Evolutionary conservation across 2,113 vertebrate species (phyloP).

Genomic region (Boleophthalmus pectinirostris): DNA sequence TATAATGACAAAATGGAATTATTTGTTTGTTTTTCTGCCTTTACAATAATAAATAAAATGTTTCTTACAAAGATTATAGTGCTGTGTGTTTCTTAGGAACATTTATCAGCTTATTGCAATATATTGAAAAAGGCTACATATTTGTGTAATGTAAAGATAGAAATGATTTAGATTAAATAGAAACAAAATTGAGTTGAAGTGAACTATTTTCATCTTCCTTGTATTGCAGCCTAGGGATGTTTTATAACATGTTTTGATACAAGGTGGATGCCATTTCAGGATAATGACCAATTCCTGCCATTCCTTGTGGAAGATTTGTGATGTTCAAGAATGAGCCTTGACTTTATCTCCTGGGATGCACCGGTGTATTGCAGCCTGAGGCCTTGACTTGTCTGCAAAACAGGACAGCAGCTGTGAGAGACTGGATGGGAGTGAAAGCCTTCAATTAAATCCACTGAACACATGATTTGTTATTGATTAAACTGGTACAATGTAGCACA

Average conservation of each 20-base stretch:
- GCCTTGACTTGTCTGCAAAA: constrained; percentile 76
- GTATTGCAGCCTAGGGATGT: constrained; percentile 10
- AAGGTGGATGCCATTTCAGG: constrained; percentile 2
- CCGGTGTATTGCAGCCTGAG: constrained; percentile 26
- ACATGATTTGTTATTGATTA: no score
- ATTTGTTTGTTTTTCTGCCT: constrained; percentile 66
- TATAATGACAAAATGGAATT: constrained; percentile 68
- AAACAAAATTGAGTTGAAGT: no score
- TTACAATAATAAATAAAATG: constrained; percentile 77
- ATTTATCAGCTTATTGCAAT: background rate
- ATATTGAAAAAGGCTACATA: background rate
- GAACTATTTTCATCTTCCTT: background rate
- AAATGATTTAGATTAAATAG: no score
- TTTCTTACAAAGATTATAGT: constrained; percentile 71
- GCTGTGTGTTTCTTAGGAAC: constrained; percentile 2
- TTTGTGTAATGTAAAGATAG: no score
- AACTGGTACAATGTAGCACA: background rate
- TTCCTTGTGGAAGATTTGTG: constrained; percentile 32
- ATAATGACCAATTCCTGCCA: constrained; percentile 17
- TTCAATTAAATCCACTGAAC: background rate
- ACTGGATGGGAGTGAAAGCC: constrained; percentile 23
- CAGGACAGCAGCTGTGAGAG: constrained; percentile 70
- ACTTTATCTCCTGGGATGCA: constrained; percentile 56
- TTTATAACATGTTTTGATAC: background rate
- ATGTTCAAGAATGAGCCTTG: constrained; percentile 40